Percentiles rank a stretch among this genome's conserved stretches.
phyloP scores from a whole-genome alignment of 2,113 vertebrate genomes.

The Ptilonorhynchus violaceus region DNA sequence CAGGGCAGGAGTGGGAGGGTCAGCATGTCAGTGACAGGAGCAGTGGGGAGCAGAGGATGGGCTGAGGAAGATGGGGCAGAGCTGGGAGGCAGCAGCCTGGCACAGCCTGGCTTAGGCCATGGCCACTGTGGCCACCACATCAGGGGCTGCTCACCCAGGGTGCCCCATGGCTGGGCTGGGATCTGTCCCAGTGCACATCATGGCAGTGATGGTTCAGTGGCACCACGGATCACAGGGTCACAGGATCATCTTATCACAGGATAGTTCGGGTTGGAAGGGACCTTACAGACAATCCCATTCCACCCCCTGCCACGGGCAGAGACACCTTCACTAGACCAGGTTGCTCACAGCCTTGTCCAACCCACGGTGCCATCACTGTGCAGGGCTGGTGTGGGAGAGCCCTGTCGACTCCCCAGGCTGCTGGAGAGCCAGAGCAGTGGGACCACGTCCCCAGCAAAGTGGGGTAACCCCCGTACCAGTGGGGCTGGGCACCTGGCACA shows the following conservation, averaged over 20 bases:
- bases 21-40: not conserved
- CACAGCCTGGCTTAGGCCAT: not conserved
- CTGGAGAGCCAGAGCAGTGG: not conserved
- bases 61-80: not conserved
- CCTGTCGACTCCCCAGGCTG: not conserved
- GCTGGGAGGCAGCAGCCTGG: not conserved
- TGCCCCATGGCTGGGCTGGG: not conserved
- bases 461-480: not conserved
- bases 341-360: not conserved
- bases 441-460: not conserved
- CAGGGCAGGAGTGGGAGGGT: not conserved
- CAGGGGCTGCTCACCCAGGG: not conserved
- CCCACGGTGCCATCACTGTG: not conserved
- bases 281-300: not conserved
- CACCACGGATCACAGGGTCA: not conserved
- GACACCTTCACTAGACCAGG: not conserved
- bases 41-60: not conserved
- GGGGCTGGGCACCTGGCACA: not conserved
- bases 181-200: not conserved
- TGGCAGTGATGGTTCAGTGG: rapidly evolving
- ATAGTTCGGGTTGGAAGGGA: not conserved
- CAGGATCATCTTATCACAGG: not conserved
- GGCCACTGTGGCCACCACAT: not conserved
- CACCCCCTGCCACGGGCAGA: not conserved
- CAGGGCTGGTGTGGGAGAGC: not conserved